phyloP scores from a whole-genome alignment of 2,113 vertebrate genomes.

The Anolis carolinensis region DNA sequence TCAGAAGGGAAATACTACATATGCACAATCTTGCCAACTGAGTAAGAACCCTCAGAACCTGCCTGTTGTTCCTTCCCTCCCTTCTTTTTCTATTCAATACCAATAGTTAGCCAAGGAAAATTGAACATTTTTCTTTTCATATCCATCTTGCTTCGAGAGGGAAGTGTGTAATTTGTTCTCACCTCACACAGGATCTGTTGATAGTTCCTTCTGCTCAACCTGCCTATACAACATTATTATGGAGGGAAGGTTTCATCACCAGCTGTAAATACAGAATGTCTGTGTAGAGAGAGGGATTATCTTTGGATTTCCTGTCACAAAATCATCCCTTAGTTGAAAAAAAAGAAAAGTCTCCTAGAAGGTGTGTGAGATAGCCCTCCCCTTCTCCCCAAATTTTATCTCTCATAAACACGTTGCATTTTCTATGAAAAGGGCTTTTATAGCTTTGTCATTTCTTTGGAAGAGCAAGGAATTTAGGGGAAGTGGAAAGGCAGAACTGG shows the following conservation, averaged over 20 bases:
- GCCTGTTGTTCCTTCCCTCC: not conserved
- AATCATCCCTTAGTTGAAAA: not conserved
- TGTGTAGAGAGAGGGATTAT: not conserved
- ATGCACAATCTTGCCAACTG: conserved; percentile 14
- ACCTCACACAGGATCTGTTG: conserved; percentile 8
- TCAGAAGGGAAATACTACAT: not conserved
- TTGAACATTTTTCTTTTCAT: not conserved
- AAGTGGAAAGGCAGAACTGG: conserved; percentile 2
- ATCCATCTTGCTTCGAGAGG: conserved; percentile 28
- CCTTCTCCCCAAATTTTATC: conserved; percentile 11
- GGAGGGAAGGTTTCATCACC: conserved; percentile 31
- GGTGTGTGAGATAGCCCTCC: conserved; percentile 6
- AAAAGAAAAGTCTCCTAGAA: conserved; percentile 13
- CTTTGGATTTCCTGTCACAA: conserved; percentile 26
- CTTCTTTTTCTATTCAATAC: not conserved
- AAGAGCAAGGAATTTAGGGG: not conserved
- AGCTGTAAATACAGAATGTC: conserved; percentile 5
- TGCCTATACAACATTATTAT: conserved; percentile 3
- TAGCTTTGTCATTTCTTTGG: not conserved
- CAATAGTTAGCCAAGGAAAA: conserved; percentile 6
- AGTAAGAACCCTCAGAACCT: not conserved
- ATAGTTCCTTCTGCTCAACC: conserved; percentile 18
- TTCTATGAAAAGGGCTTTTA: conserved; percentile 31
- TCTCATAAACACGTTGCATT: conserved; percentile 25
- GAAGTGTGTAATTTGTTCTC: conserved; percentile 18